phyloP scores from a whole-genome alignment of 2,113 vertebrate species.

The Hippopotamus amphibius region DNA sequence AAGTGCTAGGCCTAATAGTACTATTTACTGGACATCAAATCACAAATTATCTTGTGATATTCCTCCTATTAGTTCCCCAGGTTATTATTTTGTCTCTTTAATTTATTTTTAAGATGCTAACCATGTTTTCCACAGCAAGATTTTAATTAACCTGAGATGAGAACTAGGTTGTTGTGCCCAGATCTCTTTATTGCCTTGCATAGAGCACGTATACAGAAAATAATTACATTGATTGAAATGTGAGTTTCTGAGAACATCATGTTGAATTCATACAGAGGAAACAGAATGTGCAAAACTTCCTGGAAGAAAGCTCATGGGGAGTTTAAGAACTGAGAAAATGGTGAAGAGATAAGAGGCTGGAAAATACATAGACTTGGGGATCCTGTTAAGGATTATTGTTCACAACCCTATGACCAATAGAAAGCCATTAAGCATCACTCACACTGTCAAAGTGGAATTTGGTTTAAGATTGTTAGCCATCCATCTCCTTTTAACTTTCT shows the following conservation, averaged over 20 bases:
- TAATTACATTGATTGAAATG: not conserved
- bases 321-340: not conserved
- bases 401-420: not conserved
- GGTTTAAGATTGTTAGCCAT: conserved; percentile 23
- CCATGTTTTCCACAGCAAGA: not conserved
- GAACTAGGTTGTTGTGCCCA: not conserved
- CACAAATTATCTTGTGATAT: not conserved
- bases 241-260: not conserved
- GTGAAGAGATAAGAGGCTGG: not conserved
- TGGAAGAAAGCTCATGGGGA: not conserved
- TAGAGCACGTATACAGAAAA: not conserved
- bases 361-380: not conserved
- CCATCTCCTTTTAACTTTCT: conserved; percentile 7
- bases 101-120: conserved; percentile 44
- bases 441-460: not conserved
- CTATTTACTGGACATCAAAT: not conserved
- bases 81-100: conserved; percentile 7
- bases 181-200: not conserved
- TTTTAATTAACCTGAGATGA: conserved; percentile 19
- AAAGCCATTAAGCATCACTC: not conserved
- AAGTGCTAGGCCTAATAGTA: not conserved
- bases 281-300: not conserved
- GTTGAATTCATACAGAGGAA: not conserved
- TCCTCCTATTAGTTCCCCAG: not conserved
- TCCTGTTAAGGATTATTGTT: not conserved